Evolutionary conservation across 1,140 invertebrate genomes (phyloP).

Genomic region (Heliconius eleuchia): DNA sequence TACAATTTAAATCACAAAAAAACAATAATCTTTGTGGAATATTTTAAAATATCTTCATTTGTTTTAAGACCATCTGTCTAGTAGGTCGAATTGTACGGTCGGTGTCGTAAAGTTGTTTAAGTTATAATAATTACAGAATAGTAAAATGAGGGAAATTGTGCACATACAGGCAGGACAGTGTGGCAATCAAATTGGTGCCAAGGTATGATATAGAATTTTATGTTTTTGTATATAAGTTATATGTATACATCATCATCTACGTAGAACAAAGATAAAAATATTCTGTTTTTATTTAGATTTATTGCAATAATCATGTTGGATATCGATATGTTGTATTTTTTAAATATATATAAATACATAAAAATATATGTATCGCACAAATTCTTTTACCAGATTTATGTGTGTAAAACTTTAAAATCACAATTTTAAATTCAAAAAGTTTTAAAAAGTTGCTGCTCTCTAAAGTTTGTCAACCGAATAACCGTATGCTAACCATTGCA

Average conservation of each 20-base stretch:
- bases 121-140: slow-evolving; percentile 44
- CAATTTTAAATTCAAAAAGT: slow-evolving; percentile 8
- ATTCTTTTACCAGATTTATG: background rate
- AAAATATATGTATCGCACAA: no score
- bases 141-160: slow-evolving; percentile 82
- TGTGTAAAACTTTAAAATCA: background rate
- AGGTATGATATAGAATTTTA: slow-evolving; percentile 81
- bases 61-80: slow-evolving; percentile 60
- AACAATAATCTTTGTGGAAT: slow-evolving; percentile 4
- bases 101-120: slow-evolving; percentile 44
- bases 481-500: no score
- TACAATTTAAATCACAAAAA: slow-evolving; percentile 1
- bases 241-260: no score
- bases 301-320: no score
- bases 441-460: background rate
- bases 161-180: background rate
- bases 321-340: no score
- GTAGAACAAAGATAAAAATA: background rate
- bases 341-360: no score
- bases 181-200: slow-evolving; percentile 85
- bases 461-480: background rate
- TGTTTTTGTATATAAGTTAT: background rate
- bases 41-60: slow-evolving; percentile 47
- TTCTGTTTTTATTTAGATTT: background rate
- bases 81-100: slow-evolving; percentile 51